Evolutionary conservation across 2,888 invertebrate species (phyloP).

Genomic region (Nemotelus nigrinus): DNA sequence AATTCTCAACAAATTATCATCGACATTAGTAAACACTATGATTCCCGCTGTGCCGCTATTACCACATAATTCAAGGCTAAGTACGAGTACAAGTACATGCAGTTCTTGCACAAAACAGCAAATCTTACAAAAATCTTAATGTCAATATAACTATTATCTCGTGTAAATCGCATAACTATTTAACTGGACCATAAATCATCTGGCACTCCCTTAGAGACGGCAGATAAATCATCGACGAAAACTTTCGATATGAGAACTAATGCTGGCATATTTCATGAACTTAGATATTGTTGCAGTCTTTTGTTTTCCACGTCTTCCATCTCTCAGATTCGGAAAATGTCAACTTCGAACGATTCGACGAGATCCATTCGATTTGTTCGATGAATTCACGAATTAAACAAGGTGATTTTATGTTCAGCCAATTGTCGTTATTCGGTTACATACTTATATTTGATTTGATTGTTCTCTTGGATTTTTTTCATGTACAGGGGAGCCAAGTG

Average conservation of each 20-base stretch:
- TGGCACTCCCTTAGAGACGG: conserved; percentile 20
- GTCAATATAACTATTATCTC: conserved; percentile 34
- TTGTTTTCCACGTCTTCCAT: neutral
- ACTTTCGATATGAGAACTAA: conserved; percentile 19
- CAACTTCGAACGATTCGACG: conserved; percentile 4
- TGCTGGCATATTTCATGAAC: neutral
- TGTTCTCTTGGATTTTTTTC: too few species aligned
- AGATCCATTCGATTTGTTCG: conserved; percentile 7
- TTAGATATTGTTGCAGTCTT: neutral
- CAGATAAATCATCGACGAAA: conserved; percentile 22
- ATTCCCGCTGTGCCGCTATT: conserved; percentile 28
- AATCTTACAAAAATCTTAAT: conserved; percentile 22
- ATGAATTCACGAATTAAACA: conserved; percentile 32
- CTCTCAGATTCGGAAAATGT: conserved; percentile 25
- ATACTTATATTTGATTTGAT: too few species aligned
- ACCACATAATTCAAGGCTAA: conserved; percentile 20
- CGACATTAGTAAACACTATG: neutral
- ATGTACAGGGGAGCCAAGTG: conserved; percentile 5
- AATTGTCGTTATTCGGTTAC: conserved; percentile 8
- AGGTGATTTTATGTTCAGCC: conserved; percentile 11
- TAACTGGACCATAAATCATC: conserved; percentile 44
- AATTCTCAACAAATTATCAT: conserved; percentile 29
- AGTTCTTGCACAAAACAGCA: neutral
- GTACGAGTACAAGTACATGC: neutral
- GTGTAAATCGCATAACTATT: conserved; percentile 34